Evolutionary conservation across 2,797 vertebrate species (phyloP).

Genomic region (Setipinna tenuifilis): DNA sequence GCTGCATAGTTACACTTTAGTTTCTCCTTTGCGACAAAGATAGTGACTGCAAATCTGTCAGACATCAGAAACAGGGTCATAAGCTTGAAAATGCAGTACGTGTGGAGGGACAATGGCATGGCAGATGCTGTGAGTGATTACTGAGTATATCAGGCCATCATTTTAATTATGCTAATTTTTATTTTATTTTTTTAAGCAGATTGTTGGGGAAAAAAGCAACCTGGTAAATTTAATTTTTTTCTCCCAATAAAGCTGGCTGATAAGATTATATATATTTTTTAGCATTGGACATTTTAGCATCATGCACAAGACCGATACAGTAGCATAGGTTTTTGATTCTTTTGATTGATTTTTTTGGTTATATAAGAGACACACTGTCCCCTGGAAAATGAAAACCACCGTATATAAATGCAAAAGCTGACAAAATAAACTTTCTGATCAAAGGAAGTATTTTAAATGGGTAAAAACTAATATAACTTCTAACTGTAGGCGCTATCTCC

Average conservation of each 20-base stretch:
- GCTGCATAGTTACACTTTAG: constrained; percentile 50
- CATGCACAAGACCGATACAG: background rate
- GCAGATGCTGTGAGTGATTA: background rate
- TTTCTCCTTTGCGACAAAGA: background rate
- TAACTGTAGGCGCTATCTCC: background rate
- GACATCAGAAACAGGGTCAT: background rate
- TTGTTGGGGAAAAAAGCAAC: no score
- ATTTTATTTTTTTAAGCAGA: background rate
- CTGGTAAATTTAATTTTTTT: background rate
- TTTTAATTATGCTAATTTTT: background rate
- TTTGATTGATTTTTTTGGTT: background rate
- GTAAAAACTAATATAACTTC: background rate
- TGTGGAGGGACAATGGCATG: background rate
- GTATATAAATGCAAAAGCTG: background rate
- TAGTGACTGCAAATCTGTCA: background rate
- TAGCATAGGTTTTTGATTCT: background rate
- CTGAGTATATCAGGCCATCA: background rate
- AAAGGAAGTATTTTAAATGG: background rate
- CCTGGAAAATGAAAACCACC: background rate
- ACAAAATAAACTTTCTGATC: background rate
- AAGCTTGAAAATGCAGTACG: background rate
- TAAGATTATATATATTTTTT: background rate
- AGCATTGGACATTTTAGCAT: background rate
- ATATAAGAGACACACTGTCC: background rate
- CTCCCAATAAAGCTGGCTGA: background rate